Percentiles rank a stretch among this genome's conserved stretches.
These are phyloP conservation scores for Odocoileus hemionus DNA, from an alignment of 2,113 vertebrate species.

Conservation along the genomic window DNA sequence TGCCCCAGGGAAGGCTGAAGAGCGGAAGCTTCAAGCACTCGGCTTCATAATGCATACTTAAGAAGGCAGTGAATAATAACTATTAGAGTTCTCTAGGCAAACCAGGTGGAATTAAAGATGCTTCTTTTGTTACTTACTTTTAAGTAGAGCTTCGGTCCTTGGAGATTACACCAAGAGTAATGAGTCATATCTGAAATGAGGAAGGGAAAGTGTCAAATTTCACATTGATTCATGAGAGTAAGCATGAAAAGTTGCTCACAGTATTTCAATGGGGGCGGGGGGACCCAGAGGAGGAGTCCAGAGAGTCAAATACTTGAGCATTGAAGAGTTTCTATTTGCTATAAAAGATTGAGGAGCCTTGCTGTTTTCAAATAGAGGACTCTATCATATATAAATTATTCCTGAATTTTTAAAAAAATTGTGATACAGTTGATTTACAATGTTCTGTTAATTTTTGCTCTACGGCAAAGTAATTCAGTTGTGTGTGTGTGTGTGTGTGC, in stretches of 20 bases:
- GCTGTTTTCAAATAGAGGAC: neutral
- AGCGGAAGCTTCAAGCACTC: neutral
- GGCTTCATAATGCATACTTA: constrained; percentile 1
- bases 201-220: constrained; percentile 60
- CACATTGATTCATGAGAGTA: constrained; percentile 46
- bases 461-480: neutral
- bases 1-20: constrained; percentile 10
- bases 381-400: neutral
- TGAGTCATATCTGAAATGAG: constrained; percentile 62
- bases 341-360: neutral
- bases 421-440: neutral
- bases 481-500: neutral
- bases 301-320: neutral
- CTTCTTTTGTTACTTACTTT: neutral
- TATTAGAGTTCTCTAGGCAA: constrained; percentile 32
- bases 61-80: constrained; percentile 12
- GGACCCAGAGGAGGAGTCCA: neutral
- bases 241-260: neutral
- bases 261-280: neutral
- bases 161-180: constrained; percentile 29
- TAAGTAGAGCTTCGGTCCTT: constrained; percentile 10
- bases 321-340: neutral
- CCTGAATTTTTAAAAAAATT: neutral
- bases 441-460: neutral
- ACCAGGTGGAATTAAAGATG: constrained; percentile 32